Base-by-base conservation (phyloP, 2,113 vertebrate genomes). In the Tyrannus savana region DNA sequence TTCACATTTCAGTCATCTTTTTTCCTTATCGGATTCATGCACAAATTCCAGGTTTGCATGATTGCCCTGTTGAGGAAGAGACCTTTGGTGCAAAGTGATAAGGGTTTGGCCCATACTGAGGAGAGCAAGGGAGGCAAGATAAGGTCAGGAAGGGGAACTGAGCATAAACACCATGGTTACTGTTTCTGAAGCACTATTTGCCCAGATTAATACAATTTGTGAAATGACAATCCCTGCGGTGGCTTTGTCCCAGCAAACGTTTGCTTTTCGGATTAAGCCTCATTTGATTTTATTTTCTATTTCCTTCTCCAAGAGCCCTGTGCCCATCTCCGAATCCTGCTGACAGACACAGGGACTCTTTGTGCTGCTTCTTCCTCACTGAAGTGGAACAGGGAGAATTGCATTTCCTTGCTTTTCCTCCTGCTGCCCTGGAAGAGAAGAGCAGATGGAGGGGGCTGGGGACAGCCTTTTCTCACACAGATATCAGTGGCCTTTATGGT, bases 191-290 rank as follows among this genome's bases (percentile, higher is more conserved):
- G 81, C 78, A 91, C 66, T 97, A 95, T 97, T 97, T 97, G 91
- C 91, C 94, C 91, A 96, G 91, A 96, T 97, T 96, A 97, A 97
- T 97, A 83, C 96, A 97, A 93, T 96, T 93, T 94, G 82, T 93
- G 92, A 97, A 96, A 94, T 93, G 81, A 96, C 91, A 97, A 91
- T 95, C 94, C 95, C 97, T 82, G 79, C 0, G 44, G 97, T 96
- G 95, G 91, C 84, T 96, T 96, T 97, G 90, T 94, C 90, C 88
- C 76, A 75, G 90, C 90, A 96, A 97, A 97, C 86, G 18, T 97
- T 97, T 97, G 90, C 95, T 93, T 92, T 97, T 93, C 1, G 22
- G 96, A 97, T 97, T 96, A 97, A 97, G 81, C 55, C 14, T 92
- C 78, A 92, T 95, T 97, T 96, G 84, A 86, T 96, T 93, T 94